Conservation (phyloP, 2,797 vertebrate species). For the Sebastes wilsoni region DNA sequence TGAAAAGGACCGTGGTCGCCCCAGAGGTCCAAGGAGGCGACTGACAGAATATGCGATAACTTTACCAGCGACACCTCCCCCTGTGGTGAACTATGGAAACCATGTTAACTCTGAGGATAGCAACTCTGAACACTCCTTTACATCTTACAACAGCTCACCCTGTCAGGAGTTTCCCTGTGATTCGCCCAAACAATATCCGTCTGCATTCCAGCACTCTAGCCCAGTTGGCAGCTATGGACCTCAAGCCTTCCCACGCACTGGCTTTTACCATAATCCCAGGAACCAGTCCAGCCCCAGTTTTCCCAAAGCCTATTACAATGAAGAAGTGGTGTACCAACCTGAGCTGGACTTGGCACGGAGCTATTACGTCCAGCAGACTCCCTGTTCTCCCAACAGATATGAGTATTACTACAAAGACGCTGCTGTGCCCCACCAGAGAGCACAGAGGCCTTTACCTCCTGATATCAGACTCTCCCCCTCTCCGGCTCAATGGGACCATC, state of each 20-base stretch:
- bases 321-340: constrained; percentile 66
- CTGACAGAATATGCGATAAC: constrained; percentile 83
- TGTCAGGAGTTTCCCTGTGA: constrained; percentile 70
- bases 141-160: constrained; percentile 82
- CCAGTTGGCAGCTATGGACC: constrained; percentile 56
- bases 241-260: constrained; percentile 45
- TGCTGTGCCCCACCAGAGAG: constrained; percentile 71
- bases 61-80: constrained; percentile 69
- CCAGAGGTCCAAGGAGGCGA: constrained; percentile 80
- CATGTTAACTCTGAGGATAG: constrained; percentile 86
- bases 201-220: constrained; percentile 45
- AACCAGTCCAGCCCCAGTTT: constrained; percentile 64
- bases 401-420: constrained; percentile 77
- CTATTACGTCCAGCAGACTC: constrained; percentile 55
- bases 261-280: constrained; percentile 67
- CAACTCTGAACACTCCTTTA: constrained; percentile 85
- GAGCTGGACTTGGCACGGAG: constrained; percentile 69
- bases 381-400: constrained; percentile 57
- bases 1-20: constrained; percentile 80
- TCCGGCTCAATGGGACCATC: constrained; percentile 83
- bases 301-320: constrained; percentile 66
- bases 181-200: constrained; percentile 60
- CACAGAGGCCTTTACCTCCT: constrained; percentile 69
- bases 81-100: constrained; percentile 51
- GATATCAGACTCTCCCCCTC: constrained; percentile 83